These are phyloP conservation scores for Carassius auratus DNA, from an alignment of 2,113 vertebrate species.

Conservation along the genomic window DNA sequence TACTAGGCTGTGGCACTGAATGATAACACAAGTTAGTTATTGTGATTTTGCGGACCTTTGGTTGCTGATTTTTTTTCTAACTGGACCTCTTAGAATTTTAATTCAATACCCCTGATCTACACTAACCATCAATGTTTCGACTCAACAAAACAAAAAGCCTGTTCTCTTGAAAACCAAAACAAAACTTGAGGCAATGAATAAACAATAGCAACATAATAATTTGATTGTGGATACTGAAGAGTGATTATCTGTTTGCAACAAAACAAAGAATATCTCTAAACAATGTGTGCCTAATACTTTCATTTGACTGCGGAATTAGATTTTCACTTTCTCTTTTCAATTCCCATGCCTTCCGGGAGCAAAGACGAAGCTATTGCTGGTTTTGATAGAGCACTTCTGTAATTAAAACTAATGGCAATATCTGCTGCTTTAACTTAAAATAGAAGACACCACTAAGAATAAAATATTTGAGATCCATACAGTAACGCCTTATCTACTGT, in stretches of 20 bases:
- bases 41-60: too few species aligned
- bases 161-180: not conserved
- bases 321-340: constrained; percentile 17
- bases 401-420: constrained; percentile 33
- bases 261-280: constrained; percentile 24
- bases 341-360: constrained; percentile 15
- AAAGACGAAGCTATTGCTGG: not conserved
- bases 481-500: not conserved
- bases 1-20: too few species aligned
- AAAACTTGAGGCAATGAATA: constrained; percentile 26
- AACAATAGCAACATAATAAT: not conserved
- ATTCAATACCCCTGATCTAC: too few species aligned
- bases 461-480: not conserved
- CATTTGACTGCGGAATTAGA: constrained; percentile 28
- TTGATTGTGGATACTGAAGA: constrained; percentile 6
- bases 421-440: not conserved
- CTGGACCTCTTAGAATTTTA: too few species aligned
- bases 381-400: not conserved
- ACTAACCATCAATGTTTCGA: not conserved
- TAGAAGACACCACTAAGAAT: not conserved
- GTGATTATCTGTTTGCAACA: constrained; percentile 14
- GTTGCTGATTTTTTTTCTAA: too few species aligned
- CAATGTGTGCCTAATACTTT: not conserved
- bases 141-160: constrained; percentile 17
- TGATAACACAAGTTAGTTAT: too few species aligned